Evolutionary conservation across 2,113 vertebrate genomes (phyloP).

Genomic region (Setophaga petechia): DNA sequence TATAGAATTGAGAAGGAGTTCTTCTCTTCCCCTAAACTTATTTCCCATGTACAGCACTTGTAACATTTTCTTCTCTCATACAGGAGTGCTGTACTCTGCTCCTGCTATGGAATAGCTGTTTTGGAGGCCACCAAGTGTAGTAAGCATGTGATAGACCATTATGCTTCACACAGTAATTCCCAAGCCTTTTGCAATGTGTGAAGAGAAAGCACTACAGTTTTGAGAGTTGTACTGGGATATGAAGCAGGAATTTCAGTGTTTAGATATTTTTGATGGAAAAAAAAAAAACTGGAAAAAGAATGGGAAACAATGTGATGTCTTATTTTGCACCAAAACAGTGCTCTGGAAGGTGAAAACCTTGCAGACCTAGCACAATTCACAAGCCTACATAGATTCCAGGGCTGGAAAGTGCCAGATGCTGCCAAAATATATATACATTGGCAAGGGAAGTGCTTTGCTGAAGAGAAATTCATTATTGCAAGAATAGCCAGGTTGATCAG

Average conservation of each 20-base stretch:
- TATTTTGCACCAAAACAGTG: slow-evolving; percentile 69
- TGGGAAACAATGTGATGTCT: slow-evolving; percentile 66
- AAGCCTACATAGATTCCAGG: slow-evolving; percentile 74
- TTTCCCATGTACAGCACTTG: slow-evolving; percentile 16
- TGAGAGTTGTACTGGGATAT: neutral
- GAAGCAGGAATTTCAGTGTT: slow-evolving; percentile 32
- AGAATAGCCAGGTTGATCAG: slow-evolving; percentile 66
- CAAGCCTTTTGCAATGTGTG: neutral
- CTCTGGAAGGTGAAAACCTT: slow-evolving; percentile 59
- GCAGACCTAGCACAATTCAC: slow-evolving; percentile 74
- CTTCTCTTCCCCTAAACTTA: neutral
- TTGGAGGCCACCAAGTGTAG: neutral
- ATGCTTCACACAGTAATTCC: neutral
- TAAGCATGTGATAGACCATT: neutral
- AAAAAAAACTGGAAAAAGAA: neutral
- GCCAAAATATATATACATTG: slow-evolving; percentile 76
- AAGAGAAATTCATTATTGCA: slow-evolving; percentile 62
- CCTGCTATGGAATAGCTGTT: neutral
- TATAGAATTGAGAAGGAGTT: slow-evolving; percentile 8
- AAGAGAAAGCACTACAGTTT: neutral
- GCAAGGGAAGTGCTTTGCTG: slow-evolving; percentile 72
- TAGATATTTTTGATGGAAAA: slow-evolving; percentile 49
- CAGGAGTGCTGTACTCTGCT: neutral
- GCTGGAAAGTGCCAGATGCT: slow-evolving; percentile 59
- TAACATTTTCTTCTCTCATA: neutral